Conservation (phyloP, 2,888 invertebrate species). For the Chaitophorus viminalis region DNA sequence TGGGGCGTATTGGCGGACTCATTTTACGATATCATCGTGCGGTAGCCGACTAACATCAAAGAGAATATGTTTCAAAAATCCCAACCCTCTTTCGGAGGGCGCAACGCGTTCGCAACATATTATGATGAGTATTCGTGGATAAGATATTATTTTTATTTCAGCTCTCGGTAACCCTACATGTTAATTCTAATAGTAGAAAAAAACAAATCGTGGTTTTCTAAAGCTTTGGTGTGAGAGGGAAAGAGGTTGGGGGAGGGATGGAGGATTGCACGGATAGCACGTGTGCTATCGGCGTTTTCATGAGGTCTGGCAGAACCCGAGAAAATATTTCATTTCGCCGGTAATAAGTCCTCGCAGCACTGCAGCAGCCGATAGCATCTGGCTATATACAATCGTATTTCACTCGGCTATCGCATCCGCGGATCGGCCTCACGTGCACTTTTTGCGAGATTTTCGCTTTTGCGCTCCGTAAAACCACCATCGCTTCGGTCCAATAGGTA, state of each 20-base stretch:
- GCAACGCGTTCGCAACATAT: neutral
- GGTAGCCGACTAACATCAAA: slow-evolving; percentile 41
- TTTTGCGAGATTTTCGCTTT: neutral
- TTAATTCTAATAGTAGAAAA: neutral
- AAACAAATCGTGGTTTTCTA: neutral
- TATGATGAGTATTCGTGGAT: neutral
- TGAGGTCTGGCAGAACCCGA: neutral
- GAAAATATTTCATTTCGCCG: neutral
- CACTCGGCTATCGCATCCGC: slow-evolving; percentile 13
- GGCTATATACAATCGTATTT: neutral
- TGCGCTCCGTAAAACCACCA: neutral
- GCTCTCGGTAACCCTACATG: neutral
- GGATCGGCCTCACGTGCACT: slow-evolving; percentile 13
- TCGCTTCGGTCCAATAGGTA: neutral
- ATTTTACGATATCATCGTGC: neutral
- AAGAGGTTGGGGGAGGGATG: no score
- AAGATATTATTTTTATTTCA: neutral
- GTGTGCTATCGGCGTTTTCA: neutral
- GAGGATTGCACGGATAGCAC: no score
- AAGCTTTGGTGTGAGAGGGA: no score
- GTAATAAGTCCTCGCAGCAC: slow-evolving; percentile 16
- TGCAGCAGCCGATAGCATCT: neutral
- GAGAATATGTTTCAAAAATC: slow-evolving; percentile 36
- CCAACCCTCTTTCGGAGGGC: neutral
- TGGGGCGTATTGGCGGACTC: neutral